Base-by-base conservation (phyloP, 2,113 vertebrate species). In the Mastomys coucha region DNA sequence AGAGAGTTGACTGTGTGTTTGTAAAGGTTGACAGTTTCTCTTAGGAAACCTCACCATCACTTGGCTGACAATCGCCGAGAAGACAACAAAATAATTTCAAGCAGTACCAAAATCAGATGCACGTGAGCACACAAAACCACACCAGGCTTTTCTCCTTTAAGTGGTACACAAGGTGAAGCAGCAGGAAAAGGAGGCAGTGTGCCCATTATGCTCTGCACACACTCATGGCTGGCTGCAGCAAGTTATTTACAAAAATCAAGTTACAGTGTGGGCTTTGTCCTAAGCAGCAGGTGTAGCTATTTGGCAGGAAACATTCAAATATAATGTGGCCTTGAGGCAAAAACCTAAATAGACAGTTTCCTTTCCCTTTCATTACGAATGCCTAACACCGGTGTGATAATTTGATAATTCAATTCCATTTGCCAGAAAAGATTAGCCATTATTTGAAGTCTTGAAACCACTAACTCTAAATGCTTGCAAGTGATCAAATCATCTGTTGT, bases 281-380 rank as follows among this genome's bases (percentile, higher is more conserved):
- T 96, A 96, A 95, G 87, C 97, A 98, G 96, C 93, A 99, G 97
- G 97, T 96, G 90, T 95, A 98, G 97, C 94, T 97, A 96, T 98
- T 98, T 93, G 97, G 91, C 51, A 86, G 88, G 92, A 77, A 87
- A 91, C 94, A 96, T 89, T 96, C 97, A 96, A 96, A 75, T 98
- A 95, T 97, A 96, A 93, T 91, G 70, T 92, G 82, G 94, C 89
- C 98, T 98, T 97, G 95, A 95, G 95, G 90, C 86, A 33, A 56
- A 72, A 96, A 86, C 58, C 42, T 84, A 95, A 97, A 96, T 69
- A 78, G 65, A 73, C 22, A 63, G 93, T 70, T 28, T 63, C 87
- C 93, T 91, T 96, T 94, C 81, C 75, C 78, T 70, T 91, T 1
- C 20, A 82, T 86, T 91, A 56, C 81, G 82, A 82, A 93, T 92